A percentile compares a stretch with the other conserved stretches of the same genome.
Evolutionary conservation across 2,113 vertebrate species (phyloP).

Genomic region (Campylorhamphus procurvoides): DNA sequence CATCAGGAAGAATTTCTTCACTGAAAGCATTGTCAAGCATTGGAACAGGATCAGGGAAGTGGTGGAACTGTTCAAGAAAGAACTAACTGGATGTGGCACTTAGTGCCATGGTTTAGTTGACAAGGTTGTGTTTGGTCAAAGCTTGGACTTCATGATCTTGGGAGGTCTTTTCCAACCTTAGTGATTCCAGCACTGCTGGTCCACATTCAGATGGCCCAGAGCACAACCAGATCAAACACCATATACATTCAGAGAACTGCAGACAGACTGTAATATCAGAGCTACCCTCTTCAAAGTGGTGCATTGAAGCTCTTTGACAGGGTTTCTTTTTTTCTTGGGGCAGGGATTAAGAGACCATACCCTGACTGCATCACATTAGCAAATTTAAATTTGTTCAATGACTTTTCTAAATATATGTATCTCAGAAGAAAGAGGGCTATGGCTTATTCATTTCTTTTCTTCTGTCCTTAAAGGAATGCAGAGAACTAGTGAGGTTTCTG

Average conservation of each 20-base stretch:
- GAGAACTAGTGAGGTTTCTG: neutral
- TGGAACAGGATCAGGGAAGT: neutral
- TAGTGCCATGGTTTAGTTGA: neutral
- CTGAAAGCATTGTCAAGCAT: neutral
- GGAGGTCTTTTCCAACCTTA: neutral
- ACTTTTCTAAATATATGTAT: neutral
- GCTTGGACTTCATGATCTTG: neutral
- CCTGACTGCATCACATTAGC: neutral
- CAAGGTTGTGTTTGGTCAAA: neutral
- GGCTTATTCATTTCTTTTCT: neutral
- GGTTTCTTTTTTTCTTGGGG: neutral
- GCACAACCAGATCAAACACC: neutral
- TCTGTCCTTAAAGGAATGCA: neutral
- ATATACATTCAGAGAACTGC: neutral
- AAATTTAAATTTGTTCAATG: neutral
- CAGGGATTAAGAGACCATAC: neutral
- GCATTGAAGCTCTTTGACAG: neutral
- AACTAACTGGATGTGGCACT: neutral
- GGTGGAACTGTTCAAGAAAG: neutral
- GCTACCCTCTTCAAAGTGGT: neutral
- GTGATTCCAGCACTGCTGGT: neutral
- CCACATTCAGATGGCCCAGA: neutral
- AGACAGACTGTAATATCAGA: neutral
- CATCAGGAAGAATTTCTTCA: neutral
- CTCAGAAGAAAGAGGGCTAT: neutral